Evolutionary conservation across 2,113 vertebrate genomes (phyloP).

Genomic region (Erythrocercus mccallii): DNA sequence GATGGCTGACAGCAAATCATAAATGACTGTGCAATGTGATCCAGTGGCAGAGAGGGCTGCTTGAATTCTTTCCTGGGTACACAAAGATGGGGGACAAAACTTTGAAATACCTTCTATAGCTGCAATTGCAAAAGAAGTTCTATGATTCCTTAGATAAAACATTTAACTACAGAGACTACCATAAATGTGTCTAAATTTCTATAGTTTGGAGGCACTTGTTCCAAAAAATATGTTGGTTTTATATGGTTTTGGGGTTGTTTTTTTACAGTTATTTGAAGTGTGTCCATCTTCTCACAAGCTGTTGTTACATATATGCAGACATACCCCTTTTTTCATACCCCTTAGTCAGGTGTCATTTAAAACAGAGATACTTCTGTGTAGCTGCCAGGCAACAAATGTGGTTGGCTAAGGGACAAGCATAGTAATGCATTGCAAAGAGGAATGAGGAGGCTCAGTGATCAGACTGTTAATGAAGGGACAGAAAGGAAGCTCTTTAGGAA

Average conservation of each 20-base stretch:
- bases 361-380: neutral
- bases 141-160: neutral
- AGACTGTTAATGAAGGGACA: neutral
- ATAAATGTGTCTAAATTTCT: neutral
- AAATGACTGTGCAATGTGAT: neutral
- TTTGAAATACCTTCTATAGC: neutral
- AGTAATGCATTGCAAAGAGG: neutral
- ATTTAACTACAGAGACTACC: neutral
- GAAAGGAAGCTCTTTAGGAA: neutral
- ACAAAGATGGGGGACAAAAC: neutral
- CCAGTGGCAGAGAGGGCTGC: neutral
- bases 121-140: neutral
- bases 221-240: neutral
- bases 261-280: neutral
- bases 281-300: neutral
- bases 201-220: neutral
- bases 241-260: neutral
- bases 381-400: neutral
- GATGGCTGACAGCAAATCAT: neutral
- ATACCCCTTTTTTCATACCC: accelerated
- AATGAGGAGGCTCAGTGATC: neutral
- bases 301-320: neutral
- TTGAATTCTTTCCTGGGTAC: neutral
- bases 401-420: neutral
- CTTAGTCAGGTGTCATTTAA: neutral